A percentile compares a stretch with the other conserved stretches of the same genome.
Conservation (phyloP, 2,113 vertebrate genomes). For the Nyctereutes procyonoides region DNA sequence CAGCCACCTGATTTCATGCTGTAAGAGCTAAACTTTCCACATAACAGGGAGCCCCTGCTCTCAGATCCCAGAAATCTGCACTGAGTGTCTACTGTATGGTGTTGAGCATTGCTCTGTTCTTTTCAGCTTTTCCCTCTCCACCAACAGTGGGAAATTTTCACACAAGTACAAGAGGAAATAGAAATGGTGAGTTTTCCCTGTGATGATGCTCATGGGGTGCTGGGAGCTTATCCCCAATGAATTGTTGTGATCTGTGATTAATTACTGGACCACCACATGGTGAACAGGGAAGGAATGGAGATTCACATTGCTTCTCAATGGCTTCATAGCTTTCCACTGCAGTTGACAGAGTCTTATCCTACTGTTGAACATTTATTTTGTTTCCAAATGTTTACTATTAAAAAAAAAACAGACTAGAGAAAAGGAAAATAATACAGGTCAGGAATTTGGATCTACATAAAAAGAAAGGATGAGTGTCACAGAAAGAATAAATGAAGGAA, state of each 20-base stretch:
- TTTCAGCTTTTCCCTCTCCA: neutral
- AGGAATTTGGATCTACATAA: no score
- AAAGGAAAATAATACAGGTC: neutral
- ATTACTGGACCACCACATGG: neutral
- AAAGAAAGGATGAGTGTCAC: neutral
- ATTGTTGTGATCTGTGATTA: neutral
- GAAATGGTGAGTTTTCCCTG: no score
- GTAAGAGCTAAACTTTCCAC: neutral
- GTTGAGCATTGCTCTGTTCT: rapidly evolving
- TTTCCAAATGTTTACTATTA: neutral
- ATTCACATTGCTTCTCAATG: neutral
- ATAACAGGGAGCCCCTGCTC: rapidly evolving
- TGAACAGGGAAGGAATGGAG: neutral
- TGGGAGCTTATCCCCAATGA: neutral
- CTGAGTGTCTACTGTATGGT: no score
- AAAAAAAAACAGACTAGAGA: neutral
- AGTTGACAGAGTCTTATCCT: neutral
- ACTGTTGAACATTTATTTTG: neutral
- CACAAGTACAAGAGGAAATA: neutral
- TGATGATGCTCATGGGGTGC: neutral
- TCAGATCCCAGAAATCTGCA: neutral
- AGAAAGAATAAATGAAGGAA: neutral
- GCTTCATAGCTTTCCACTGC: neutral
- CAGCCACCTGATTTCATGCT: neutral
- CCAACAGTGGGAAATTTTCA: neutral